phyloP scores from a whole-genome alignment of 2,888 invertebrate species.

The Trichogramma dendrolimi region DNA sequence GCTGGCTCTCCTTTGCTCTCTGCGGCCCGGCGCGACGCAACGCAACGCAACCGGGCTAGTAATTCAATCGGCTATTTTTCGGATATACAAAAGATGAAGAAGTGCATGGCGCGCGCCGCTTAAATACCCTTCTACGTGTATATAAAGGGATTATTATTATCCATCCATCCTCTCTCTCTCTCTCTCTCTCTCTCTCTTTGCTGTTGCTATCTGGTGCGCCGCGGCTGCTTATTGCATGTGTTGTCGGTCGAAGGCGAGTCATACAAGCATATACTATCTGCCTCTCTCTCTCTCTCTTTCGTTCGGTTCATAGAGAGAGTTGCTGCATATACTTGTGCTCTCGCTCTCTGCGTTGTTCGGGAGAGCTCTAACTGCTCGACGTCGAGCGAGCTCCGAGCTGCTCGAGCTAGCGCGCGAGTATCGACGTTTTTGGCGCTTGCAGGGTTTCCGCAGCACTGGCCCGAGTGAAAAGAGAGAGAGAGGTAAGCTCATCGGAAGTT shows the following conservation, averaged over 20 bases:
- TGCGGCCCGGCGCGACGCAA: slow-evolving; percentile 42
- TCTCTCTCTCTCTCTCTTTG: no score
- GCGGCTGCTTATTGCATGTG: not conserved
- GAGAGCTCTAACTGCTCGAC: no score
- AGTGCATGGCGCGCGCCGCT: slow-evolving; percentile 18
- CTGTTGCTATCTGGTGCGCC: no score
- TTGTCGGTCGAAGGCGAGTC: not conserved
- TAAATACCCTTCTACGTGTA: not conserved
- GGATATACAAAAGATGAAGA: slow-evolving; percentile 34
- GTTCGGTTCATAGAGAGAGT: not conserved
- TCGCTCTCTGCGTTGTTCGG: slow-evolving; percentile 2
- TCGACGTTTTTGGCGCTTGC: slow-evolving; percentile 51
- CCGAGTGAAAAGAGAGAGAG: slow-evolving; percentile 18
- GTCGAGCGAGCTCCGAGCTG: not conserved
- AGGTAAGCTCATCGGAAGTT: slow-evolving; percentile 53
- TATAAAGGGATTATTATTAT: no score
- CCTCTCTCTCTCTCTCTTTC: no score
- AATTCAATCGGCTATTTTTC: slow-evolving; percentile 49
- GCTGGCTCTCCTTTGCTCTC: no score
- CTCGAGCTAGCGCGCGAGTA: slow-evolving; percentile 38
- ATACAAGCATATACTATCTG: no score
- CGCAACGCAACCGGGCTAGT: slow-evolving; percentile 42
- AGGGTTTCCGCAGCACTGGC: slow-evolving; percentile 43
- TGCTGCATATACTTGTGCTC: slow-evolving; percentile 21
- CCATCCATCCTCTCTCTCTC: no score